Conservation (phyloP, 2,888 invertebrate species). For the Drosophila austrosaltans region DNA sequence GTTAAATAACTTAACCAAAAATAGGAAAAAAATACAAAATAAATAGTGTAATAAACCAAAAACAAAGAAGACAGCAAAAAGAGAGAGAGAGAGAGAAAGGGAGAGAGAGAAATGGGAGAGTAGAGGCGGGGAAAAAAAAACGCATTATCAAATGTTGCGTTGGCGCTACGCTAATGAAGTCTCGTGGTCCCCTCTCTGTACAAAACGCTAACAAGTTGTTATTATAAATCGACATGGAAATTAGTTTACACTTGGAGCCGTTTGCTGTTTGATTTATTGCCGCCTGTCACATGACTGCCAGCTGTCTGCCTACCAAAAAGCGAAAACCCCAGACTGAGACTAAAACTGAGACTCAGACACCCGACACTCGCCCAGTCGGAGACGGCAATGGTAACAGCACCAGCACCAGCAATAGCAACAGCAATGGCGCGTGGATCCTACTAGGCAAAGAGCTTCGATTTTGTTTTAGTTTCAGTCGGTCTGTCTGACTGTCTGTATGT, state of each 20-base stretch:
- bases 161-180: constrained; percentile 74
- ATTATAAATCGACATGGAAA: constrained; percentile 82
- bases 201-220: constrained; percentile 79
- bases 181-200: constrained; percentile 51
- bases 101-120: neutral
- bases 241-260: constrained; percentile 82
- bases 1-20: constrained; percentile 31
- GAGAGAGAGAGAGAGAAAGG: neutral
- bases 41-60: neutral
- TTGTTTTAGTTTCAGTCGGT: constrained; percentile 28
- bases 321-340: constrained; percentile 36
- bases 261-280: constrained; percentile 77
- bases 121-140: constrained; percentile 13
- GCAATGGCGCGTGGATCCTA: constrained; percentile 72
- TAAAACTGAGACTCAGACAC: constrained; percentile 35
- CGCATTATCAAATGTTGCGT: constrained; percentile 64
- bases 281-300: constrained; percentile 79
- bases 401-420: constrained; percentile 21
- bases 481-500: constrained; percentile 36
- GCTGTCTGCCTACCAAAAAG: constrained; percentile 71
- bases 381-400: constrained; percentile 6
- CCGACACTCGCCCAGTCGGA: constrained; percentile 54
- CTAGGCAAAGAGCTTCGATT: constrained; percentile 47
- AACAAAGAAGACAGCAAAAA: neutral
- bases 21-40: constrained; percentile 16